These are phyloP conservation scores for Enoplosus armatus DNA, from an alignment of 2,797 vertebrate species.

Conservation along the genomic window DNA sequence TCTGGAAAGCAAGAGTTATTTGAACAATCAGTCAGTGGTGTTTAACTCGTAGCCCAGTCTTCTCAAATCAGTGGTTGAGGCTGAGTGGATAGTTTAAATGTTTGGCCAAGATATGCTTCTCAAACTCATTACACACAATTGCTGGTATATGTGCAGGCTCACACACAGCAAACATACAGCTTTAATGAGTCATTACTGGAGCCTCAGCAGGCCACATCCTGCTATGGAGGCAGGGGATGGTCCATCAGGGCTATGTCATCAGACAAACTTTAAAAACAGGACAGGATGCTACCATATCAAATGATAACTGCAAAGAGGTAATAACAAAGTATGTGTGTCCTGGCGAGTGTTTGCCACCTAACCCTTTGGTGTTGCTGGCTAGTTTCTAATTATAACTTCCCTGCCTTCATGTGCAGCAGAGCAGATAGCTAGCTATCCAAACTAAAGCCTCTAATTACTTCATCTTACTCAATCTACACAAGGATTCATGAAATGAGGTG, in stretches of 20 bases:
- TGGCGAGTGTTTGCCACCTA: slow-evolving; percentile 74
- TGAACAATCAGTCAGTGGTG: slow-evolving; percentile 48
- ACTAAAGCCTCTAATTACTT: slow-evolving; percentile 86
- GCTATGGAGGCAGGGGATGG: slow-evolving; percentile 41
- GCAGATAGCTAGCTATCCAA: slow-evolving; percentile 79
- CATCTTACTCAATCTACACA: slow-evolving; percentile 82
- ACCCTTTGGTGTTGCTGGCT: slow-evolving; percentile 84
- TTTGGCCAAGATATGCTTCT: slow-evolving; percentile 56
- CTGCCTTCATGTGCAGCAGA: slow-evolving; percentile 78
- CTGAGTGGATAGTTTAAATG: slow-evolving; percentile 58
- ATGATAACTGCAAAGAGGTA: slow-evolving; percentile 79
- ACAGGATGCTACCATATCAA: slow-evolving; percentile 76
- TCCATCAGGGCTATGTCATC: slow-evolving; percentile 48
- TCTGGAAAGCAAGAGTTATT: slow-evolving; percentile 60
- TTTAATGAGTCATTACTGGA: slow-evolving; percentile 60
- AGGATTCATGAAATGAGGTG: slow-evolving; percentile 73
- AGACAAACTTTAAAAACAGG: slow-evolving; percentile 60
- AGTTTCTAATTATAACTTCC: slow-evolving; percentile 85
- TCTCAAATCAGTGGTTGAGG: slow-evolving; percentile 54
- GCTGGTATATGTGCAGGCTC: slow-evolving; percentile 41
- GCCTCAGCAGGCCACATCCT: slow-evolving; percentile 61
- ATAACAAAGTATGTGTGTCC: slow-evolving; percentile 78
- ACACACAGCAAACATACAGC: slow-evolving; percentile 46
- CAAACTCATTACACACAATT: slow-evolving; percentile 57
- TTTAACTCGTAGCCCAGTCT: slow-evolving; percentile 56